Evolutionary conservation across 2,113 vertebrate species (phyloP).

Genomic region (Chrysochloris asiatica): DNA sequence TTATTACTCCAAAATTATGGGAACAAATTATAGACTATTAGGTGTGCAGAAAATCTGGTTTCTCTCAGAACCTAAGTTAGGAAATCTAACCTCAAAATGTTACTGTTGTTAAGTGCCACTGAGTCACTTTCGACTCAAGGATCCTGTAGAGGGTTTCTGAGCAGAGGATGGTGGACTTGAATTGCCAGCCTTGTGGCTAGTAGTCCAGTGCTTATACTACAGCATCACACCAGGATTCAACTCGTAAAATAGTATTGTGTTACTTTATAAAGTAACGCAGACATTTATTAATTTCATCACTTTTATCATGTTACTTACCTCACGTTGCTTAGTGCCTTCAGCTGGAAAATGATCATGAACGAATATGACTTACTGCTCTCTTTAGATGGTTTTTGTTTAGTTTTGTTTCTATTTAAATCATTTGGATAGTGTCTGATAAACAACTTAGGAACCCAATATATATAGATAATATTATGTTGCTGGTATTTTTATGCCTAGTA

Average conservation of each 20-base stretch:
- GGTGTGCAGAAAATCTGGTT: neutral
- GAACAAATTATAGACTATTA: neutral
- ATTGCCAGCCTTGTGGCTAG: no score
- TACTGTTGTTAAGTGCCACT: no score
- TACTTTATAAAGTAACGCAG: neutral
- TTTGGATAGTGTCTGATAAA: neutral
- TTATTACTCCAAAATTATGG: neutral
- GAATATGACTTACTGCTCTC: neutral
- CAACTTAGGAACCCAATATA: neutral
- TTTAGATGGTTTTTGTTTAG: no score
- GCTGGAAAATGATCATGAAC: slow-evolving; percentile 3
- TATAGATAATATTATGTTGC: neutral
- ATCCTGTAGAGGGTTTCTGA: no score
- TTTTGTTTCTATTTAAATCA: neutral
- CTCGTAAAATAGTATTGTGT: neutral
- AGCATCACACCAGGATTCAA: no score
- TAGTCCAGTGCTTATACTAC: no score
- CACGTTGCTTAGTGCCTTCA: neutral
- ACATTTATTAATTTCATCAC: neutral
- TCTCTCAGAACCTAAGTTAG: neutral
- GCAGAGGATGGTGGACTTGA: no score
- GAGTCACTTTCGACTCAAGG: no score
- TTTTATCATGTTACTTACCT: neutral
- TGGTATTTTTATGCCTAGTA: neutral
- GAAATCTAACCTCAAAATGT: neutral